Base-by-base conservation (phyloP, 2,888 invertebrate species). In the Strigamia crassipes region DNA sequence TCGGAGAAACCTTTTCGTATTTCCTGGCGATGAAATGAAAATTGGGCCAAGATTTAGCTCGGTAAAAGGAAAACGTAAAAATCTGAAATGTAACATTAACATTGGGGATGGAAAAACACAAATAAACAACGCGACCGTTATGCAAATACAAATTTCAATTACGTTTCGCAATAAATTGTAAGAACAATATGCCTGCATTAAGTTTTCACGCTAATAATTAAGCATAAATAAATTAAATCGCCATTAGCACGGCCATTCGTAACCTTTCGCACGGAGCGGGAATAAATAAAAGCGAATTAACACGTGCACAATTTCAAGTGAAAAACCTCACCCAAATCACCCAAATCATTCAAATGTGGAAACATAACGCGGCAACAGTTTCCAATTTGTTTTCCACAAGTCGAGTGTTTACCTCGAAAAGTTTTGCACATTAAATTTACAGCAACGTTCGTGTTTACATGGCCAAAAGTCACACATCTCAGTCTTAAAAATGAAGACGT, bases 401-500 rank as follows among this genome's bases (percentile, higher is more conserved):
- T 23, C 13, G 31, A 31, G 13, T 73, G 73, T 73, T 73, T 73
- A 73, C 73, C 73, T 73, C 73, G 27, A 73, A 73, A 73, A 27
- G 23, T 10, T 23, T 27, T 31, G 73, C 73, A 27, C 73, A 56
- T 21, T 10, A 73, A 73, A 73, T 73, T 27, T 73, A 73, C 73
- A 73, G 15, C 73, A 73, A 73, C 73, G 73, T 27, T 31, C 31
- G 13, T 73, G 73, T 73, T 73, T 73, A 73, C 73, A 31, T 31
- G 73, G 31, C 27, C 73, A 73, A 73, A 73, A 73, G 73, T 73
- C 73, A 73, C 73, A 73, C 73, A 73, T 73, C 73, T 73, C 73
- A 73, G 73, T 73, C 73, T 73, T 73, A 73, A 73, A 73, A 73
- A 73, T 73, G 73, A 73, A 73, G 73, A 73, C n/a, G n/a, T 31